A percentile compares a stretch with the other conserved stretches of the same genome.
Evolutionary conservation across 2,797 vertebrate genomes (phyloP).

Genomic region (Heliangelus exortis): DNA sequence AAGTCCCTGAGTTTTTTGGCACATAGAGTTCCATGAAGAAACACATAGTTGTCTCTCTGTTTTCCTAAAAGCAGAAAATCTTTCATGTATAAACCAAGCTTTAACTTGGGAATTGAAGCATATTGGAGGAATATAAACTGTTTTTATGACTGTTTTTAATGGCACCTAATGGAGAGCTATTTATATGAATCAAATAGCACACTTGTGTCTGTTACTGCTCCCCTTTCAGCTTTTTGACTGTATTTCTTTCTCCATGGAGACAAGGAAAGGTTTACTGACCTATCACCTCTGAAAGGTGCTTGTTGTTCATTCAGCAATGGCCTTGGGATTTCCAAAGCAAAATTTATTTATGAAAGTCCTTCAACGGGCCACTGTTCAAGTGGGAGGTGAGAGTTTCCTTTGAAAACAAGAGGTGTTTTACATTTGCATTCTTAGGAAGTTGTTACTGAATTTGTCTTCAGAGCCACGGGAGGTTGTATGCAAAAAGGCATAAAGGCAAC

Average conservation of each 20-base stretch:
- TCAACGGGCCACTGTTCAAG: background rate
- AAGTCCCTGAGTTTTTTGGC: background rate
- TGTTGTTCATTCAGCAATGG: background rate
- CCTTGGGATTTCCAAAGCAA: background rate
- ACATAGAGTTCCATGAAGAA: background rate
- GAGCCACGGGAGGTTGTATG: background rate
- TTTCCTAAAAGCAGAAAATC: background rate
- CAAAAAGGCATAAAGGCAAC: background rate
- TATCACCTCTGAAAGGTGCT: background rate
- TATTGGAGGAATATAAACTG: background rate
- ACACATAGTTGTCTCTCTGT: background rate
- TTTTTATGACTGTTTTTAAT: background rate
- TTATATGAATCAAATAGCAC: background rate
- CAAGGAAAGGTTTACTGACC: background rate
- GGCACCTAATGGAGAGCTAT: slow-evolving; percentile 1
- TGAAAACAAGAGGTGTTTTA: slow-evolving; percentile 38
- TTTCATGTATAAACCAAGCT: background rate
- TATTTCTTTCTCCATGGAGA: background rate
- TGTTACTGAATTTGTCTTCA: background rate
- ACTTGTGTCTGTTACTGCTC: background rate
- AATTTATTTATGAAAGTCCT: background rate
- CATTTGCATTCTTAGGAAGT: background rate
- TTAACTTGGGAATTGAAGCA: background rate
- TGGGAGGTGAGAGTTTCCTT: background rate
- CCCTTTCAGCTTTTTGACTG: background rate